Percentiles rank a stretch among this genome's conserved stretches.
Conservation (phyloP, 1,140 invertebrate species). For the Parasteatoda tepidariorum region DNA sequence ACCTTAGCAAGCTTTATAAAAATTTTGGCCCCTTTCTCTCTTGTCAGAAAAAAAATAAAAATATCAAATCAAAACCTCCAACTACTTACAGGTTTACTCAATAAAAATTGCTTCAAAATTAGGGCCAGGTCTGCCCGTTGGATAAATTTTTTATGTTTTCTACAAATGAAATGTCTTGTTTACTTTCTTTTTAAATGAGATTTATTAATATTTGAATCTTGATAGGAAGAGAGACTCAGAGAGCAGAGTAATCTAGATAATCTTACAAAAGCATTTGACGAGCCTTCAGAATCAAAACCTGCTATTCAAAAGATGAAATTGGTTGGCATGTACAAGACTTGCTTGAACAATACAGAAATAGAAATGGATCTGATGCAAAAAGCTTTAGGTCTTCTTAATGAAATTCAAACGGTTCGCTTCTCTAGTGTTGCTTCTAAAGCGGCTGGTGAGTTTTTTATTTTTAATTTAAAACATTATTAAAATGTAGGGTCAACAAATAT, state of each 20-base stretch:
- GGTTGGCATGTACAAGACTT: conserved; percentile 82
- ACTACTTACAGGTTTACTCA: too few relatives aligned
- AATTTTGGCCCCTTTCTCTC: too few relatives aligned
- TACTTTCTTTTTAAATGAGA: too few relatives aligned
- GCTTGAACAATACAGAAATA: conserved; percentile 81
- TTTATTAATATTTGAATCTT: too few relatives aligned
- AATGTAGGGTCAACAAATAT: not conserved
- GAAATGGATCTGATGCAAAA: conserved; percentile 86
- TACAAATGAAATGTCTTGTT: too few relatives aligned
- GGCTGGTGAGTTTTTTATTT: not conserved
- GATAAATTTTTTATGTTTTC: too few relatives aligned
- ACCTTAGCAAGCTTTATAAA: too few relatives aligned
- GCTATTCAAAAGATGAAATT: conserved; percentile 78
- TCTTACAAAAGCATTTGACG: conserved; percentile 83
- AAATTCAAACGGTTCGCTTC: conserved; percentile 89
- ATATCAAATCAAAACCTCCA: too few relatives aligned
- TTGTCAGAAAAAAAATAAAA: too few relatives aligned
- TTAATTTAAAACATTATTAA: not conserved
- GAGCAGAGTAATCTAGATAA: conserved; percentile 84
- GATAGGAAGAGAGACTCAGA: conserved; percentile 78
- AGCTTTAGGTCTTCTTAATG: conserved; percentile 87
- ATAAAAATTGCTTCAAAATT: too few relatives aligned
- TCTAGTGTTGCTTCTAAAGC: conserved; percentile 84
- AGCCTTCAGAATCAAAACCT: conserved; percentile 77
- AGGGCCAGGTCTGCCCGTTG: too few relatives aligned